phyloP scores from a whole-genome alignment of 2,113 vertebrate species.

The Elaphurus davidianus region DNA sequence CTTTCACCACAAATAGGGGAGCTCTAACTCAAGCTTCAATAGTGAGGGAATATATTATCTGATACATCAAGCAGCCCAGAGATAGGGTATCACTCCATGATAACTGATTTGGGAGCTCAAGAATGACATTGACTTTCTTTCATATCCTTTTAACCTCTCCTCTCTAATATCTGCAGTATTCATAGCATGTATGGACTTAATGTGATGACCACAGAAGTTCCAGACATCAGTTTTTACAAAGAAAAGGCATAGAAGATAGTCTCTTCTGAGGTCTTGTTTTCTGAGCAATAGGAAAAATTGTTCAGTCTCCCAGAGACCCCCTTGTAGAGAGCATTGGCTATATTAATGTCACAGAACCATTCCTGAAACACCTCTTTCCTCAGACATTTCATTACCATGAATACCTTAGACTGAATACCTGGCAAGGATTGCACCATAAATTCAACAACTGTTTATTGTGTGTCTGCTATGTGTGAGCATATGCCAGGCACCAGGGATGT shows the following conservation, averaged over 20 bases:
- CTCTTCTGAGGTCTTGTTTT: neutral
- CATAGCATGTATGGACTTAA: neutral
- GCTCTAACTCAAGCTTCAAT: neutral
- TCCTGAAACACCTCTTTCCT: neutral
- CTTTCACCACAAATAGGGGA: neutral
- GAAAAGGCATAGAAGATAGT: neutral
- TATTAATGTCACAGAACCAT: neutral
- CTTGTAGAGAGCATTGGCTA: neutral
- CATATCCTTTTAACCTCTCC: neutral
- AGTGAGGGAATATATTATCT: neutral
- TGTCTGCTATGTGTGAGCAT: too few relatives aligned
- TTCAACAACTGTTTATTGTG: neutral
- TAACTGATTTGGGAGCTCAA: neutral
- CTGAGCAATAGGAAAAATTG: neutral
- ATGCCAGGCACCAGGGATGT: neutral
- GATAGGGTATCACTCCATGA: neutral
- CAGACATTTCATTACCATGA: neutral
- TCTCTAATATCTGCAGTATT: neutral
- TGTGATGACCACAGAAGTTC: neutral
- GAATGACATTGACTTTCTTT: neutral
- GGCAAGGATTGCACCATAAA: neutral
- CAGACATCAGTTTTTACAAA: neutral
- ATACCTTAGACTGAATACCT: neutral
- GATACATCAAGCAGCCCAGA: neutral
- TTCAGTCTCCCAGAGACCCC: accelerated